Conservation (phyloP, 1,140 invertebrate genomes). For the Drosophila yakuba region DNA sequence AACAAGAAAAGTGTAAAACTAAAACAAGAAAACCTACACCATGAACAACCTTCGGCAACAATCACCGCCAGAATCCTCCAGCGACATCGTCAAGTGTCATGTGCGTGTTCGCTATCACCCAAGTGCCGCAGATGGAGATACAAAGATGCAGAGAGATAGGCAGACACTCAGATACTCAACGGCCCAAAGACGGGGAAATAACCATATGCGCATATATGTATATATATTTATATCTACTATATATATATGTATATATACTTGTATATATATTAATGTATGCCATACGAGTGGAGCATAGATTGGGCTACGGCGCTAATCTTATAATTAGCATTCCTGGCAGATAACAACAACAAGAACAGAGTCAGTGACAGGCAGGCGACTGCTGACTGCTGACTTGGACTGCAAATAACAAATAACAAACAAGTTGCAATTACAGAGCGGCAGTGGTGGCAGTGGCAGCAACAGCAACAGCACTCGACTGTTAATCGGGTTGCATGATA, state of each 20-base stretch:
- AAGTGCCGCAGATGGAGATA: slow-evolving; percentile 54
- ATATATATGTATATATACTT: background rate
- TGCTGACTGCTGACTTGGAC: slow-evolving; percentile 49
- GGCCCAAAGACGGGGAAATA: slow-evolving; percentile 26
- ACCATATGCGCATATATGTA: background rate
- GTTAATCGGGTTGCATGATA: slow-evolving; percentile 81
- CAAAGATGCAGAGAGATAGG: slow-evolving; percentile 37
- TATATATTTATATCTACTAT: background rate
- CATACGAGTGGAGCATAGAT: slow-evolving; percentile 39
- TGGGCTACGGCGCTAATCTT: slow-evolving; percentile 72
- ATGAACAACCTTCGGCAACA: slow-evolving; percentile 16
- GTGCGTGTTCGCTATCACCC: slow-evolving; percentile 69
- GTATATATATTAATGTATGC: slow-evolving; percentile 13
- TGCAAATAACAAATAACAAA: slow-evolving; percentile 72
- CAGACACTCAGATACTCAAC: slow-evolving; percentile 41
- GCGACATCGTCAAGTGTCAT: slow-evolving; percentile 62
- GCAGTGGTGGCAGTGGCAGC: slow-evolving; percentile 18
- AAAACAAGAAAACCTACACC: slow-evolving; percentile 14
- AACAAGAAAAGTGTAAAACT: background rate
- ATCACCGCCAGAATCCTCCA: slow-evolving; percentile 34
- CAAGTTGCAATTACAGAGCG: slow-evolving; percentile 73
- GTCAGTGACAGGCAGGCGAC: slow-evolving; percentile 44
- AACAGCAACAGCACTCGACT: slow-evolving; percentile 52
- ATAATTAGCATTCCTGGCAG: slow-evolving; percentile 82
- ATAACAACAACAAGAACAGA: slow-evolving; percentile 73